These are phyloP conservation scores for Xanthia icteritia DNA, from an alignment of 2,888 invertebrate genomes.

Conservation along the genomic window DNA sequence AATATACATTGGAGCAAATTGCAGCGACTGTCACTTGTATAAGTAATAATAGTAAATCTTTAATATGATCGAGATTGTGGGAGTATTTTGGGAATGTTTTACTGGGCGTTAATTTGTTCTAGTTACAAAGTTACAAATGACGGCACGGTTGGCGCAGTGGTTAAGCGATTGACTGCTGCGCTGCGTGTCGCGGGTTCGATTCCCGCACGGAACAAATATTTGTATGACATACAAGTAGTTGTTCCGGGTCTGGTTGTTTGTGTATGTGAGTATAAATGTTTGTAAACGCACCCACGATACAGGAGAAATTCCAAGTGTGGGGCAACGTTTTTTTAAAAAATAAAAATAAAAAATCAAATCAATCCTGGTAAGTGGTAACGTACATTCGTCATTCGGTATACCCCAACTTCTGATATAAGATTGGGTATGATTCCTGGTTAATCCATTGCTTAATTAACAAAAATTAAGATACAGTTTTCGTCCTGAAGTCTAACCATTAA, in stretches of 20 bases:
- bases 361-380: background rate
- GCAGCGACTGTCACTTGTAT: constrained; percentile 19
- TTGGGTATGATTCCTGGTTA: background rate
- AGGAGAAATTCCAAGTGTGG: no score
- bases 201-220: no score
- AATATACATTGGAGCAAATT: constrained; percentile 23
- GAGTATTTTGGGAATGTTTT: background rate
- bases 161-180: no score
- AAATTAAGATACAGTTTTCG: background rate
- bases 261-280: no score
- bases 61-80: constrained; percentile 11
- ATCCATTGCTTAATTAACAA: background rate
- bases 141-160: no score
- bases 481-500: background rate
- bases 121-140: no score
- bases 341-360: no score
- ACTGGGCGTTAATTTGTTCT: background rate
- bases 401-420: background rate
- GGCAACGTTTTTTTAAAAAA: no score
- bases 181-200: no score
- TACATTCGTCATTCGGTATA: background rate
- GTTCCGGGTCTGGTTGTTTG: no score
- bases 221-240: no score
- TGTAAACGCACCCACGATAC: no score
- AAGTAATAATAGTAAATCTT: constrained; percentile 26